Conservation (phyloP, 2,113 vertebrate species). For the Gambusia affinis region DNA sequence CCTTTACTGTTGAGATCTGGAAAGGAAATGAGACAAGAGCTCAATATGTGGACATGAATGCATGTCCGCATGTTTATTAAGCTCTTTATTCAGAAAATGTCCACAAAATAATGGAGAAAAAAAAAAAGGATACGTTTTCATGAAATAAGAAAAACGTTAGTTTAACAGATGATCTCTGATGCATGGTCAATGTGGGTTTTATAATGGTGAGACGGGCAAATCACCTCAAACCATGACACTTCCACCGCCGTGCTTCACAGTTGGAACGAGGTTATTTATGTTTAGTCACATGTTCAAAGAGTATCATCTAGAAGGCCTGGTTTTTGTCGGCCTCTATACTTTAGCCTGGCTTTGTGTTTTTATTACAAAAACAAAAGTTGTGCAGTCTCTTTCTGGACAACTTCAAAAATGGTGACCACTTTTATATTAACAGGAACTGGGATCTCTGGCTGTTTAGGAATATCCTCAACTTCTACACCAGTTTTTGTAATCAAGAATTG, state of each 20-base stretch:
- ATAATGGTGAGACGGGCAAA: neutral
- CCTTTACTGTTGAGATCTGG: slow-evolving; percentile 94
- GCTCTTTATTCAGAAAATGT: too few relatives aligned
- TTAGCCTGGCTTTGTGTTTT: too few relatives aligned
- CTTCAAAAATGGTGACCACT: neutral
- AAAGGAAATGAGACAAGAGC: slow-evolving; percentile 46
- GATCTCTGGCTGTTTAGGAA: neutral
- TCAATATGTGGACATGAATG: neutral
- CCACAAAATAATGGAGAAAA: too few relatives aligned
- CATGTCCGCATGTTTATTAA: too few relatives aligned
- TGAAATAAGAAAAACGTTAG: too few relatives aligned
- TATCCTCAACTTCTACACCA: neutral
- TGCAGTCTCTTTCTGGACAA: too few relatives aligned
- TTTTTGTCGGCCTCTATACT: neutral
- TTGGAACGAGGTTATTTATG: neutral
- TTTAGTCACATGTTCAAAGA: neutral
- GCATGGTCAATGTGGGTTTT: neutral
- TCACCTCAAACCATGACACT: neutral
- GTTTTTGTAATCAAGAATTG: neutral
- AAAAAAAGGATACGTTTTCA: too few relatives aligned
- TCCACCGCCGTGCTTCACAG: neutral
- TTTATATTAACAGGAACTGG: neutral
- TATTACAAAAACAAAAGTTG: too few relatives aligned
- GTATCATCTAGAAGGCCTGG: neutral
- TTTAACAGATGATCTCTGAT: neutral